Evolutionary conservation across 2,113 vertebrate genomes (phyloP), one percentile per base, ranked within the genome.

Genomic region (Collichthys lucidus): DNA sequence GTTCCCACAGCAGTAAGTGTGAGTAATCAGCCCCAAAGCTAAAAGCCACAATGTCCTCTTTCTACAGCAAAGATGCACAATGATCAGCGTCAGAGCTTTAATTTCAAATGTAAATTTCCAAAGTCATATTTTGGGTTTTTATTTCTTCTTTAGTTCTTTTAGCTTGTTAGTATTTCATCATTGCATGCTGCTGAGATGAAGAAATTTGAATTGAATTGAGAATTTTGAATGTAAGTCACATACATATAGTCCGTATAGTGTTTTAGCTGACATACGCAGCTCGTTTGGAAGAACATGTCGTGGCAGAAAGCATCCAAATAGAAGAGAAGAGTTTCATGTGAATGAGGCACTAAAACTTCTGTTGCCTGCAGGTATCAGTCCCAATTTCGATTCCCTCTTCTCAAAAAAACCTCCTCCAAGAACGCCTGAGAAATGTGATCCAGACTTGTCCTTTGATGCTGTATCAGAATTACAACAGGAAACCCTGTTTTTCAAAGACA

Each of bases 401-500:
- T 80, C 69, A 4, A 85, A 86, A 55, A 86, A 73, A 1, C 88
- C 88, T 49, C 93, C 91, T 57, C 93, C 90, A 3, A 92, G 44
- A 81, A 93, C 94, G 11, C 93, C 94, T 3, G 74, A 92, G 15
- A 93, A 93, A 81, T 94, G 92, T 90, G 92, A 94, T 75, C 85
- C 69, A 17, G 74, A 83, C 50, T 81, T 94, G 78, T 91, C 93
- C 17, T 94, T 93, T 56, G 93, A 94, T 15, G 94, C 92, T 2
- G 89, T 92, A 0, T 77, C 88, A 77, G 55, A 80, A 42, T 44
- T 94, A 42, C 92, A 93, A 24, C 89, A 93, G 44, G 93, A 94
- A 71, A 17, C 93, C 2, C 11, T 94, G 60, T 93, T 93, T 77
- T 94, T 95, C 61, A 94, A 94, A 89, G 91, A 93, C 68, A 92